phyloP scores from a whole-genome alignment of 2,797 vertebrate species.

The Brachymystax lenok region DNA sequence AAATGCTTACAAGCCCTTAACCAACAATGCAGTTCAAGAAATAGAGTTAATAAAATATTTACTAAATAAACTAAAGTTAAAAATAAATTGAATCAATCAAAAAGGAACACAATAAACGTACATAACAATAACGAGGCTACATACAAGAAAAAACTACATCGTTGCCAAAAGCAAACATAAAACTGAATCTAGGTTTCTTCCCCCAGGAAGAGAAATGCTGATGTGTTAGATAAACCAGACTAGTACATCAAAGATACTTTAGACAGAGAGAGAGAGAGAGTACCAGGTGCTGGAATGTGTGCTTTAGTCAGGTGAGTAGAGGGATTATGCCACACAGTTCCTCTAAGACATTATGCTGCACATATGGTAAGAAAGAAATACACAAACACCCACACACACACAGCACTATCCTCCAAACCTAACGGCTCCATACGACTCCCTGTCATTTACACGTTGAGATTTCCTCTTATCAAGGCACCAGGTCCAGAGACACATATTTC shows the following conservation, averaged over 20 bases:
- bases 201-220: neutral
- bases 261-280: neutral
- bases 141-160: neutral
- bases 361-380: neutral
- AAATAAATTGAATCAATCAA: too few species aligned
- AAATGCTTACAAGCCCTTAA: too few species aligned
- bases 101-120: too few species aligned
- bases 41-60: too few species aligned
- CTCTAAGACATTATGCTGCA: neutral
- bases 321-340: neutral
- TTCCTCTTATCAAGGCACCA: neutral
- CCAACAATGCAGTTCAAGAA: too few species aligned
- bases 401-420: neutral
- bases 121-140: too few species aligned
- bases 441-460: neutral
- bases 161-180: neutral
- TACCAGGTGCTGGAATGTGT: neutral
- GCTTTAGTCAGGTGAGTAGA: neutral
- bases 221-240: slow-evolving; percentile 2
- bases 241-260: neutral
- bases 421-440: neutral
- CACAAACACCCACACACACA: neutral
- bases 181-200: neutral
- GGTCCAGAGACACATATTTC: neutral
- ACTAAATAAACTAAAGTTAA: too few species aligned